Conservation (phyloP, 2,797 vertebrate genomes). For the Sebastes taczanowskii region DNA sequence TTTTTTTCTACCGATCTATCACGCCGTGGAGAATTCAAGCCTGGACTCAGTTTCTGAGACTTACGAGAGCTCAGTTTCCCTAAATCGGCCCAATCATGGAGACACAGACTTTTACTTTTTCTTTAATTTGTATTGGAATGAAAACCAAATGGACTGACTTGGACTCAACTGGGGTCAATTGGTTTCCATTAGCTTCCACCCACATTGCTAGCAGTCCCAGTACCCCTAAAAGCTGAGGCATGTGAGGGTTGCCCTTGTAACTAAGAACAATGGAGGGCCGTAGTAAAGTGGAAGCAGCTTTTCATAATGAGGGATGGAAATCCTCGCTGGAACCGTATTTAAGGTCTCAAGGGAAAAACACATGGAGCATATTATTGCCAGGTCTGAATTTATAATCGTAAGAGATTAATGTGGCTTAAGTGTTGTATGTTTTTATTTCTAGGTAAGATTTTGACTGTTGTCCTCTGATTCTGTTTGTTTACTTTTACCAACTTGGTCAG, state of each 20-base stretch:
- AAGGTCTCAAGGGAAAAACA: slow-evolving; percentile 29
- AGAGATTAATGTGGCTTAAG: slow-evolving; percentile 9
- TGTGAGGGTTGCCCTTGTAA: slow-evolving; percentile 35
- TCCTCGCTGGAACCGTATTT: slow-evolving; percentile 36
- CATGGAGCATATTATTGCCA: slow-evolving; percentile 38
- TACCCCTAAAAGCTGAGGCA: slow-evolving; percentile 4
- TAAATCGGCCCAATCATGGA: slow-evolving; percentile 46
- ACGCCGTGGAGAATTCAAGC: slow-evolving; percentile 7
- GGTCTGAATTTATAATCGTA: slow-evolving; percentile 27
- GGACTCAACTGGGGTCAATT: slow-evolving; percentile 40
- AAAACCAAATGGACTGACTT: slow-evolving; percentile 56
- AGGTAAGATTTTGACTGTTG: neutral
- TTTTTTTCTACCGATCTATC: neutral
- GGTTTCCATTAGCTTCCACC: slow-evolving; percentile 44
- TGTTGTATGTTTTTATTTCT: slow-evolving; percentile 16
- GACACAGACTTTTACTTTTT: slow-evolving; percentile 33
- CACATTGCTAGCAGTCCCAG: neutral
- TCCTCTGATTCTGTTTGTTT: neutral
- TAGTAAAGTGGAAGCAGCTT: slow-evolving; percentile 63
- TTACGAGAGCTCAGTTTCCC: slow-evolving; percentile 4
- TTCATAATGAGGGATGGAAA: slow-evolving; percentile 52
- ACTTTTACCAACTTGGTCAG: neutral
- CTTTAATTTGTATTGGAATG: slow-evolving; percentile 51
- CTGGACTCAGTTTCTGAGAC: slow-evolving; percentile 11
- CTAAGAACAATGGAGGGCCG: slow-evolving; percentile 54